phyloP scores from a whole-genome alignment of 2,888 invertebrate species.

The Volucella bombylans region DNA sequence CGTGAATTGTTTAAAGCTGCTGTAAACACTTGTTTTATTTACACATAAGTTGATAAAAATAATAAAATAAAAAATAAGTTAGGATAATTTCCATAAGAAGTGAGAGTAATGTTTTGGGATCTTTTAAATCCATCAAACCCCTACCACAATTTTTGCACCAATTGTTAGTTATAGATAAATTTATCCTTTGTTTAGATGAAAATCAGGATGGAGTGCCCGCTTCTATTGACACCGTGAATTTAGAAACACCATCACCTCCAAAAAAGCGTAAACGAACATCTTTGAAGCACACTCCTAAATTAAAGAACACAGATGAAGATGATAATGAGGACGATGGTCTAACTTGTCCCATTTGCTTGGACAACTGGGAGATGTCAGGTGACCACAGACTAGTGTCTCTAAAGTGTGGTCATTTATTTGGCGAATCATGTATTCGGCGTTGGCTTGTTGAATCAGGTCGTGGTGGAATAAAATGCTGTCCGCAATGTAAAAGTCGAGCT shows the following conservation, averaged over 20 bases:
- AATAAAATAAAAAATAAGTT: too few relatives aligned
- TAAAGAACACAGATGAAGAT: conserved; percentile 64
- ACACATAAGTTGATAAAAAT: background rate
- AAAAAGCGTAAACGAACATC: conserved; percentile 80
- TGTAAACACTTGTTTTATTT: conserved; percentile 13
- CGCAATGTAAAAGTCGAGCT: conserved; percentile 93
- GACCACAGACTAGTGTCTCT: conserved; percentile 93
- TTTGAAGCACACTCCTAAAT: conserved; percentile 75
- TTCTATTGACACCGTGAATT: conserved; percentile 39
- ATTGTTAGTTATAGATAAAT: too few relatives aligned
- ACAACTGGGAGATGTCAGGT: conserved; percentile 93
- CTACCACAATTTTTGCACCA: too few relatives aligned
- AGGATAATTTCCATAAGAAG: too few relatives aligned
- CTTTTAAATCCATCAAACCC: too few relatives aligned
- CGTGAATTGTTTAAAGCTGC: background rate
- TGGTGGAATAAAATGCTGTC: conserved; percentile 86
- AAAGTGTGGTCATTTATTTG: conserved; percentile 96
- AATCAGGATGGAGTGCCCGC: background rate
- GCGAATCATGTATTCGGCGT: conserved; percentile 86
- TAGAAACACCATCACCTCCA: conserved; percentile 77
- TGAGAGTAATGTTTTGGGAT: too few relatives aligned
- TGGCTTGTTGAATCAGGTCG: conserved; percentile 81
- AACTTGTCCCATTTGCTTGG: conserved; percentile 94
- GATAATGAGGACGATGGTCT: conserved; percentile 87
- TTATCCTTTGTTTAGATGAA: too few relatives aligned